A percentile compares a stretch with the other conserved stretches of the same genome.
These are phyloP conservation scores for Eupeodes corollae DNA, from an alignment of 1,140 invertebrate genomes.

Conservation along the genomic window DNA sequence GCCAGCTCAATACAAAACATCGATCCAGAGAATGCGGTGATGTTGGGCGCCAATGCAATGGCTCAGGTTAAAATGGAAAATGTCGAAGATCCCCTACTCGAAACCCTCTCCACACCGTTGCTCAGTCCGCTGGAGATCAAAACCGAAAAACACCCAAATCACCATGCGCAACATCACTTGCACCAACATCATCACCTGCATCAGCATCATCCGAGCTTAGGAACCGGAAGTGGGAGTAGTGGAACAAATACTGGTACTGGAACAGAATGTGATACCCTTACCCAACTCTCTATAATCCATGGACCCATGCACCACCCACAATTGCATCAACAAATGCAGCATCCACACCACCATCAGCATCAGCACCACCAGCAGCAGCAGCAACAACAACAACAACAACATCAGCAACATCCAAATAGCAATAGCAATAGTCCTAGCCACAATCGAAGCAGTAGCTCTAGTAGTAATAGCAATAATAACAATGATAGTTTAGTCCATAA, in stretches of 20 bases:
- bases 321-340: slow-evolving; percentile 6
- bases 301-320: slow-evolving; percentile 16
- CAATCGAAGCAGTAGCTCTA: slow-evolving; percentile 15
- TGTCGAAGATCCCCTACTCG: slow-evolving; percentile 46
- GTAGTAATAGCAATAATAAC: slow-evolving; percentile 12
- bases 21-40: slow-evolving; percentile 78
- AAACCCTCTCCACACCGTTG: slow-evolving; percentile 46
- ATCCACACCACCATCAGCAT: background rate
- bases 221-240: background rate
- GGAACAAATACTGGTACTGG: background rate
- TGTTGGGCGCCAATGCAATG: slow-evolving; percentile 47
- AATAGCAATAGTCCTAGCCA: slow-evolving; percentile 17
- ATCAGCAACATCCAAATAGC: background rate
- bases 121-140: slow-evolving; percentile 64
- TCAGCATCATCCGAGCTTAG: slow-evolving; percentile 32
- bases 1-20: slow-evolving; percentile 77
- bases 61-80: slow-evolving; percentile 61
- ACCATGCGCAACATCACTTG: slow-evolving; percentile 41
- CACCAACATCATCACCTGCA: slow-evolving; percentile 27
- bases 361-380: slow-evolving; percentile 1
- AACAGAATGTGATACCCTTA: slow-evolving; percentile 12
- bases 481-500: background rate
- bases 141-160: slow-evolving; percentile 40
- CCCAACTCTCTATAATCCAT: slow-evolving; percentile 1
- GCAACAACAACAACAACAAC: slow-evolving; percentile 5